Conservation (phyloP, 1,140 invertebrate species). For the Teleopsis dalmanni region DNA sequence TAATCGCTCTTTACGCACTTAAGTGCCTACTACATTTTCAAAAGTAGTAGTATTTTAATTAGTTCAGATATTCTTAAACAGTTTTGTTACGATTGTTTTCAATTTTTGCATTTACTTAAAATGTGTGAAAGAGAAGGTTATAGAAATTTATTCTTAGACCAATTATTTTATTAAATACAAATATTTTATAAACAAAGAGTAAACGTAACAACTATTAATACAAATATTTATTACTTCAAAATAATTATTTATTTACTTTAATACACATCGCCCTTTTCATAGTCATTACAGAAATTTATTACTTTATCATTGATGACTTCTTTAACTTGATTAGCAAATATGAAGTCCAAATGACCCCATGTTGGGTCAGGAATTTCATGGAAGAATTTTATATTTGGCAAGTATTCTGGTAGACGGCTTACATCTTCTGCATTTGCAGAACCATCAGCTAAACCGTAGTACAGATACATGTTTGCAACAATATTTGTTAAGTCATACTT, state of each 20-base stretch:
- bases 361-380: constrained; percentile 39
- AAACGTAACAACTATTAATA: too few species aligned
- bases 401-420: constrained; percentile 29
- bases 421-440: constrained; percentile 48
- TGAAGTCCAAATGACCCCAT: constrained; percentile 53
- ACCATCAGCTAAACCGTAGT: constrained; percentile 56
- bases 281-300: constrained; percentile 16
- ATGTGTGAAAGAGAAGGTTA: too few species aligned
- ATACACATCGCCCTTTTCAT: constrained; percentile 2
- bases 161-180: too few species aligned
- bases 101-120: too few species aligned
- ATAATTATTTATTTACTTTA: background rate
- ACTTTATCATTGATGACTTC: constrained; percentile 44
- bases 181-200: too few species aligned
- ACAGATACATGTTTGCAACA: constrained; percentile 52
- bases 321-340: constrained; percentile 47
- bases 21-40: too few species aligned
- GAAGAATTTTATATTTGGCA: constrained; percentile 42
- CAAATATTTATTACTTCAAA: too few species aligned
- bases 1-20: too few species aligned
- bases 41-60: too few species aligned
- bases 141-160: too few species aligned
- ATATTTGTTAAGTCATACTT: constrained; percentile 51
- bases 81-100: too few species aligned
- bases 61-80: too few species aligned